These are phyloP conservation scores for Phytoseiulus persimilis DNA, from an alignment of 2,888 invertebrate genomes.

Conservation along the genomic window DNA sequence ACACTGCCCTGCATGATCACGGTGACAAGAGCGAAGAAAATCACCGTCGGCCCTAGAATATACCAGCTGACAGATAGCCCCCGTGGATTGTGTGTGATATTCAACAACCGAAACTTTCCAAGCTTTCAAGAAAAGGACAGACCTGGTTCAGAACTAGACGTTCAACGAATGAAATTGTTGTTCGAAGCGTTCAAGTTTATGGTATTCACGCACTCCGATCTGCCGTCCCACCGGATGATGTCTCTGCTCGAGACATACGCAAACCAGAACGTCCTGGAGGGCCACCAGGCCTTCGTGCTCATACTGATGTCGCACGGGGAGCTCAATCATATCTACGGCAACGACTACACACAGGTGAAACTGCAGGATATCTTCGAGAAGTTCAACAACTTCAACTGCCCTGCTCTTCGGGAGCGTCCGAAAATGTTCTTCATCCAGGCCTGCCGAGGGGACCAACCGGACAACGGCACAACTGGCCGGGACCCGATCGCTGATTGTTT, in stretches of 20 bases:
- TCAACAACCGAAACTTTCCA: slow-evolving; percentile 44
- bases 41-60: slow-evolving; percentile 13
- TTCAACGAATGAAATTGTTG: slow-evolving; percentile 38
- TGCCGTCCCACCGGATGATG: slow-evolving; percentile 40
- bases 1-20: neutral
- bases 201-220: slow-evolving; percentile 39
- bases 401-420: slow-evolving; percentile 42
- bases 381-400: slow-evolving; percentile 44
- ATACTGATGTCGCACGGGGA: slow-evolving; percentile 45
- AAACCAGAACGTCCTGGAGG: slow-evolving; percentile 10
- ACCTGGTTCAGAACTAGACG: slow-evolving; percentile 43
- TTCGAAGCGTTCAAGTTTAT: slow-evolving; percentile 42
- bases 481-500: neutral
- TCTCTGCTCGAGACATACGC: slow-evolving; percentile 39
- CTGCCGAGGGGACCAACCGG: slow-evolving; percentile 43
- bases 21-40: neutral
- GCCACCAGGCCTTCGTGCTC: slow-evolving; percentile 42
- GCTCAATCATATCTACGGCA: slow-evolving; percentile 42
- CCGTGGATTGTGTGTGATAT: slow-evolving; percentile 43
- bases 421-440: slow-evolving; percentile 45
- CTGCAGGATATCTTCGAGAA: slow-evolving; percentile 42
- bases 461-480: slow-evolving; percentile 10
- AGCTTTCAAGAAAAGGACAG: slow-evolving; percentile 29
- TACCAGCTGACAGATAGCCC: slow-evolving; percentile 43
- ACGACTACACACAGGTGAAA: slow-evolving; percentile 41